Evolutionary conservation across 1,140 invertebrate genomes (phyloP), one percentile per base, ranked within the genome.

Genomic region (Idris sp.): DNA sequence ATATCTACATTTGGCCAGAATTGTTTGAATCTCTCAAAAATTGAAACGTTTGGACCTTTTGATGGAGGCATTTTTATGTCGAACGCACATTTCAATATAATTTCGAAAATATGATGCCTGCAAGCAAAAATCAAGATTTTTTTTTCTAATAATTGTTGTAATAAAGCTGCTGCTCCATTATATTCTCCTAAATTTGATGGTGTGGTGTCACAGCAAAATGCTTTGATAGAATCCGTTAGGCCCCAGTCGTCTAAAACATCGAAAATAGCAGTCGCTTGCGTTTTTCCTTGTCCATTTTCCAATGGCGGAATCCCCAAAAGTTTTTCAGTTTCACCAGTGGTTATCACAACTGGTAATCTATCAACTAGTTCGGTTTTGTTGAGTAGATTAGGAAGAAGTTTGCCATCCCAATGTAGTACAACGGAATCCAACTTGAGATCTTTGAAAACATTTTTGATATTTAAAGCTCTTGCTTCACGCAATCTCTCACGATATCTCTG

Each of bases 211-310:
- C 38, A 41, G 18, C 35, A 38, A 2, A 38, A 4, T 13, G 35
- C 35, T 38, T 38, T 41, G 5, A 25, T 19, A 1, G 18, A 2
- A 25, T 41, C n/a, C 25, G 11, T 28, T 8, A 44, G 11, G 14
- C 46, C 31, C 31, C 30, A 49, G 10, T 51, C 33, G 0, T 51
- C n/a, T 2, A 36, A 5, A 25, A 51, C 48, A 13, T 51, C 31
- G 16, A 26, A 30, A 51, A 51, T 36, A 10, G 48, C 30, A 10
- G 3, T 4, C 13, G 48, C 48, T 14, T 36, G 48, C 9, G 48
- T 51, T 51, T 36, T 25, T 11, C 48, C 33, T 26, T 51, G 8
- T 14, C 48, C 33, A 8, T 51, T 36, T n/a, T 36, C 48, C 36
- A 51, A 36, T 1, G 31, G 4, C 15, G 48, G 31, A 10, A 51